These are phyloP conservation scores for Alosa sapidissima DNA, from an alignment of 2,797 vertebrate genomes.

Conservation along the genomic window DNA sequence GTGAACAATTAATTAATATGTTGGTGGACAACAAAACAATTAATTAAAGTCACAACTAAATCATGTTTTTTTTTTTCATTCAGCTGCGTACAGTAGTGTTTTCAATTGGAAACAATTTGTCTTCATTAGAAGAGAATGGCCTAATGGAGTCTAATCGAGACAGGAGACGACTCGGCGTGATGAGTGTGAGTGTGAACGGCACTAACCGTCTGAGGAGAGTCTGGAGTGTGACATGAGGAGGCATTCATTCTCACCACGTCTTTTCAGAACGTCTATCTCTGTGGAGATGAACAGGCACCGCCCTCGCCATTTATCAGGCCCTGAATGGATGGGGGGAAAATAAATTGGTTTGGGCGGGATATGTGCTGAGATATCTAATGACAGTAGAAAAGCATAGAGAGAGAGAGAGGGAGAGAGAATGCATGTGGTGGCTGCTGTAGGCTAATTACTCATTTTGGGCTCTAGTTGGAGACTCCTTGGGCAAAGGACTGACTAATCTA, in stretches of 20 bases:
- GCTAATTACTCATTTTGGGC: conserved; percentile 5
- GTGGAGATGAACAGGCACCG: background rate
- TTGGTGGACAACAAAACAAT: background rate
- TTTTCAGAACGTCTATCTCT: background rate
- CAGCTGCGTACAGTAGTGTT: background rate
- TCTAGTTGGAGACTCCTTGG: background rate
- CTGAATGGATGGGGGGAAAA: background rate
- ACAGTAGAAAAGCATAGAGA: background rate
- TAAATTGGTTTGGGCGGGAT: background rate
- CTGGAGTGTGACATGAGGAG: background rate
- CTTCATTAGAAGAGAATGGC: background rate
- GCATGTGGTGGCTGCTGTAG: background rate
- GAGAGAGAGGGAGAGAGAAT: background rate
- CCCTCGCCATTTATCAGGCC: background rate
- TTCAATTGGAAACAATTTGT: background rate
- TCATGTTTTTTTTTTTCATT: background rate
- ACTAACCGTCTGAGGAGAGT: background rate
- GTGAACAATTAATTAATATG: background rate
- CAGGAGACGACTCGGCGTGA: background rate
- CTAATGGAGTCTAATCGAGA: background rate
- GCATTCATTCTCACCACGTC: background rate
- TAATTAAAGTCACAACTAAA: background rate
- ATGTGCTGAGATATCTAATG: background rate
- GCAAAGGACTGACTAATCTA: conserved; percentile 12
- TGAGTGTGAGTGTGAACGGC: background rate